Conservation (phyloP, 2,888 invertebrate genomes). For the Drosophila stalkeri region DNA sequence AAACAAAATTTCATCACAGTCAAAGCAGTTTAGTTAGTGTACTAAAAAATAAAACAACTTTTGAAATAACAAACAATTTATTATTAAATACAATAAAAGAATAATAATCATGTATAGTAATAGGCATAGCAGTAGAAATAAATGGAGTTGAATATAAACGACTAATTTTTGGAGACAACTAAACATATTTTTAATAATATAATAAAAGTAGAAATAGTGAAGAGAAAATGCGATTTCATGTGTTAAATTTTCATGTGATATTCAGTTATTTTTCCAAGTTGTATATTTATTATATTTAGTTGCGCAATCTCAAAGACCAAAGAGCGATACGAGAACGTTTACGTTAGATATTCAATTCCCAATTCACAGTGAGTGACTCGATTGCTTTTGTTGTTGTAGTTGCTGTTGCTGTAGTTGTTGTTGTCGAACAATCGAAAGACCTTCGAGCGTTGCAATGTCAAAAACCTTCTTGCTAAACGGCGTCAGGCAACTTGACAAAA, state of each 20-base stretch:
- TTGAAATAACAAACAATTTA: too few species aligned
- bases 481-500: constrained; percentile 58
- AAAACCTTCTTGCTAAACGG: constrained; percentile 61
- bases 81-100: not conserved
- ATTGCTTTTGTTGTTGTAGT: constrained; percentile 16
- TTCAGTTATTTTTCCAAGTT: not conserved
- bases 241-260: not conserved
- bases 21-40: not conserved
- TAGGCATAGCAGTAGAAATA: too few species aligned
- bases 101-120: not conserved
- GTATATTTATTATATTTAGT: not conserved
- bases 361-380: not conserved
- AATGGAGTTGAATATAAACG: not conserved
- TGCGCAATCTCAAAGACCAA: not conserved
- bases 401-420: constrained; percentile 15
- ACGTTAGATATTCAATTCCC: constrained; percentile 5
- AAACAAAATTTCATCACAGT: constrained; percentile 31
- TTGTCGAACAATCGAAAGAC: constrained; percentile 51
- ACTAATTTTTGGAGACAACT: not conserved
- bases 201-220: not conserved
- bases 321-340: not conserved
- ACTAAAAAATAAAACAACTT: too few species aligned
- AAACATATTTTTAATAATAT: not conserved
- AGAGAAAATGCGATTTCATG: not conserved
- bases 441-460: constrained; percentile 64